Evolutionary conservation across 2,113 vertebrate species (phyloP).

Genomic region (Coturnix japonica): DNA sequence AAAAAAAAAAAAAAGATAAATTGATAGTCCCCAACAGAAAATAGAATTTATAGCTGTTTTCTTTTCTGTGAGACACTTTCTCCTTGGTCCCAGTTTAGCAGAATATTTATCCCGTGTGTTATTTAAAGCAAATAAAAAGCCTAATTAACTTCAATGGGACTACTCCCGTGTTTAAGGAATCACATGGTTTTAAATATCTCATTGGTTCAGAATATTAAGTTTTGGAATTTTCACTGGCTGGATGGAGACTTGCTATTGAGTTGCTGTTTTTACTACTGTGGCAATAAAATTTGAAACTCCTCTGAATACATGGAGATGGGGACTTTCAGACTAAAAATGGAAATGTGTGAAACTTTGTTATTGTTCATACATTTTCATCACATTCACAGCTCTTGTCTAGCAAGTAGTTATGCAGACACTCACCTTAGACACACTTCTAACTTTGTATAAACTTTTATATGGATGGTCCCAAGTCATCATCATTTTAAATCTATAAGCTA

Average conservation of each 20-base stretch:
- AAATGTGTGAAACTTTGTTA: slow-evolving; percentile 31
- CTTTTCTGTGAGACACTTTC: slow-evolving; percentile 31
- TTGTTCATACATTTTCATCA: slow-evolving; percentile 39
- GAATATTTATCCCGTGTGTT: background rate
- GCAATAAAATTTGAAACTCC: slow-evolving; percentile 53
- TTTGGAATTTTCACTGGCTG: slow-evolving; percentile 46
- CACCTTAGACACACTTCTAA: background rate
- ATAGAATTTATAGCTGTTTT: slow-evolving; percentile 36
- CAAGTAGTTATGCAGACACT: slow-evolving; percentile 7
- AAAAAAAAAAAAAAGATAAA: background rate
- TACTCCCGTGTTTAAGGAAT: background rate
- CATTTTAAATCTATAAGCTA: background rate
- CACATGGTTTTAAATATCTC: slow-evolving; percentile 20
- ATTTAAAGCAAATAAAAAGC: slow-evolving; percentile 32
- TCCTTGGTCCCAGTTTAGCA: background rate
- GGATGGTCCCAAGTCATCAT: background rate
- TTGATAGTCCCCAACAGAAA: slow-evolving; percentile 33
- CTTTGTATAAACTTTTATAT: background rate
- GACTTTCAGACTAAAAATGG: slow-evolving; percentile 51
- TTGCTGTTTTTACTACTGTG: slow-evolving; percentile 35
- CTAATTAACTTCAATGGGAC: slow-evolving; percentile 44
- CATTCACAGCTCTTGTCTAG: background rate
- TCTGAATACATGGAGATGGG: background rate
- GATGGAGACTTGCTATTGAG: background rate
- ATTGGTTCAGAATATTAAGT: slow-evolving; percentile 5